Percentiles rank a stretch among this genome's conserved stretches.
Conservation (phyloP, 2,113 vertebrate genomes). For the Cynoglossus semilaevis region DNA sequence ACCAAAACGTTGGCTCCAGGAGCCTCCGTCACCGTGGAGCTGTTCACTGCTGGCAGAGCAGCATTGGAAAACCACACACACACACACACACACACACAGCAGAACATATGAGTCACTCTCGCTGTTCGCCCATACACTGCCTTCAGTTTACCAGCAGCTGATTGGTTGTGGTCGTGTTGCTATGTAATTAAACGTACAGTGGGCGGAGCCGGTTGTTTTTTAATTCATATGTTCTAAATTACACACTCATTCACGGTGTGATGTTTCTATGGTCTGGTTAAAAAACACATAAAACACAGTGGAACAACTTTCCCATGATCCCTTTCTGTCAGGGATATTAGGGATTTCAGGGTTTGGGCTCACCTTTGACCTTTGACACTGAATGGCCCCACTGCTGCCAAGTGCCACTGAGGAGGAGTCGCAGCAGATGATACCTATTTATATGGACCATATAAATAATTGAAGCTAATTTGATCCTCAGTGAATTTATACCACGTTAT, state of each 20-base stretch:
- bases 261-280: not conserved
- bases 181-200: conserved; percentile 62
- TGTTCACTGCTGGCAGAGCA: conserved; percentile 38
- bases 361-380: no score
- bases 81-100: conserved; percentile 50
- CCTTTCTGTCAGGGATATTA: no score
- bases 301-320: no score
- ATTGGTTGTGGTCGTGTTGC: conserved; percentile 51
- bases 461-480: no score
- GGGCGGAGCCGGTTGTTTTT: conserved; percentile 6
- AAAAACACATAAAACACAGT: not conserved
- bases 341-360: no score
- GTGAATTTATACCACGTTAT: no score
- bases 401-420: no score
- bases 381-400: no score
- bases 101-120: conserved; percentile 67
- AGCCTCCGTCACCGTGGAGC: conserved; percentile 2
- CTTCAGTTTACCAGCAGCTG: conserved; percentile 32
- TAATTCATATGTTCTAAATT: conserved; percentile 51
- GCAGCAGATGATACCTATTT: no score
- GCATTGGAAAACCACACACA: conserved; percentile 54
- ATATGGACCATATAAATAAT: no score
- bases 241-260: conserved; percentile 34
- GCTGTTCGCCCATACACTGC: conserved; percentile 20
- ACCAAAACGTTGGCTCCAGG: not conserved